Base-by-base conservation (phyloP, 1,140 invertebrate genomes). In the Microvelia longipes region DNA sequence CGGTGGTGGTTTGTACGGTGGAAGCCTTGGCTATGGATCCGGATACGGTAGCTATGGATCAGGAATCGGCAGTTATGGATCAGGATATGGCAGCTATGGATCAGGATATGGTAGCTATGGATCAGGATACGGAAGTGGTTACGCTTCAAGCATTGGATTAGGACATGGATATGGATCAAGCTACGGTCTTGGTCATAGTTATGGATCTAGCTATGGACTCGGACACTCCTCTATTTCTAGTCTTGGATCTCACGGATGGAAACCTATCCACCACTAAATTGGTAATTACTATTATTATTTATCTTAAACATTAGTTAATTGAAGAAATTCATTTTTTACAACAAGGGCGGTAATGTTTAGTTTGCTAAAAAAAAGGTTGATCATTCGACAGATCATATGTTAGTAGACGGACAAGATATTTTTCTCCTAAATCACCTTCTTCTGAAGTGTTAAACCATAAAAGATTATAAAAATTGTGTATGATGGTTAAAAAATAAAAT, bases 201-300 rank as follows among this genome's bases (percentile, higher is more conserved):
- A 24, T 24, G 63, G 63, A 65, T n/a, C n/a, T 24, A 13, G 13
- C 50, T 65, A 65, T 24, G 63, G 63, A 24, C 13, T 13, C n/a
- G 5, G 5, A 13, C 26, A 65, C 63, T 5, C 5, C 5, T 50
- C 35, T 50, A 11, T 11, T 50, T 5, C 5, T 11, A 11, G 5
- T 50, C 19, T 11, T 19, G 35, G 35, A 50, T 65, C 63, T 27
- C 63, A 65, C 63, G 63, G 63, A n/a, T 65, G 63, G 63, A 65
- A 65, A 24, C 63, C 63, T 5, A 24, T 65, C 63, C 63, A 65
- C 26, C 26, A 65, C n/a, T n/a, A 65, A 65, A 65, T 27, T 24
- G 63, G 63, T 27, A 27, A 65, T 5, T 65, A 65, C n/a, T n/a
- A n/a, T n/a, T n/a, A n/a, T n/a, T n/a, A n/a, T n/a, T n/a, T n/a